Conservation (phyloP, 2,113 vertebrate species). For the Erpornis zantholeuca region DNA sequence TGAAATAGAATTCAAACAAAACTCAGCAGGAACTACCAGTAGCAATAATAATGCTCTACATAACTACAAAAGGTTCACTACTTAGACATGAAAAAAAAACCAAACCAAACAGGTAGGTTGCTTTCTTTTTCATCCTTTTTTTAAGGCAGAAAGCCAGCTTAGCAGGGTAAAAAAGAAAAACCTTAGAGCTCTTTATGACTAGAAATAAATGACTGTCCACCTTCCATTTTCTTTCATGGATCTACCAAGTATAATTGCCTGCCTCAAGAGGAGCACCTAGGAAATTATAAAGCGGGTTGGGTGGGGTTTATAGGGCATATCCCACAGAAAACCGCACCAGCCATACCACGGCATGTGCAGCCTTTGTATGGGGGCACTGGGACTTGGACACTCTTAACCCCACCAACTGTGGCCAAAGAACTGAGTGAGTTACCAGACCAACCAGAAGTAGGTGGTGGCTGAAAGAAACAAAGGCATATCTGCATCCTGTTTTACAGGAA, state of each 20-base stretch:
- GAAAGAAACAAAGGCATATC: neutral
- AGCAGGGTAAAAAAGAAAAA: neutral
- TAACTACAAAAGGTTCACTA: neutral
- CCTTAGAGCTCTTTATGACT: neutral
- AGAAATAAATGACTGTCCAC: neutral
- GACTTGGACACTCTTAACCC: neutral
- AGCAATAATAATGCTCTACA: neutral
- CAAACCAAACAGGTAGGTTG: neutral
- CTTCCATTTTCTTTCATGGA: neutral
- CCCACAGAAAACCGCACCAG: neutral
- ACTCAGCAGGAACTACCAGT: neutral
- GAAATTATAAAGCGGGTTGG: neutral
- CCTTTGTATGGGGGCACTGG: neutral
- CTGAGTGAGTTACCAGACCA: neutral
- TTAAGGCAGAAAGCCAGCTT: neutral
- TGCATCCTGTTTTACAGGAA: slow-evolving; percentile 23
- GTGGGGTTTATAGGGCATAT: rapidly evolving
- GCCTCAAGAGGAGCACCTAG: neutral
- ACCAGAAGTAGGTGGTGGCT: slow-evolving; percentile 4
- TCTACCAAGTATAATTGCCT: rapidly evolving
- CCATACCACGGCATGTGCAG: rapidly evolving
- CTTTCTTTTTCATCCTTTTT: neutral
- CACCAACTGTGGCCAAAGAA: neutral
- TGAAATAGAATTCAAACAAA: neutral
- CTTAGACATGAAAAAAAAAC: neutral